Evolutionary conservation across 2,797 vertebrate genomes (phyloP), one percentile per base, ranked within the genome.

Genomic region (Octomys mimax): DNA sequence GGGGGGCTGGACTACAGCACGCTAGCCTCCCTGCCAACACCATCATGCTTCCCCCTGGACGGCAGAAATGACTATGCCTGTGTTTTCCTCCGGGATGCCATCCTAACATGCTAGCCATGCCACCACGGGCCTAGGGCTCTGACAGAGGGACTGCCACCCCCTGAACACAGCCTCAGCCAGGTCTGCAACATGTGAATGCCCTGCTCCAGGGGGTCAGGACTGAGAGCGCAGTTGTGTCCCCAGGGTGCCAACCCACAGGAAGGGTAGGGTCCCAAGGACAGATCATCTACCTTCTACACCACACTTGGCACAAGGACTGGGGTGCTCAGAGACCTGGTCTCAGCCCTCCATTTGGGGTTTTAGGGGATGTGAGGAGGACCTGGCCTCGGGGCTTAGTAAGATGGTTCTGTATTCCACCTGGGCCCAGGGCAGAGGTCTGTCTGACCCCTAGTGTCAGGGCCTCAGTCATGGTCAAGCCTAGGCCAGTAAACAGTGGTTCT

Each of bases 1-100:
- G 5, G 7, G n/a, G 5, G 52, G 22, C 22, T 31, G 3, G 28
- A 5, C 28, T 1, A 16, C 0, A 33, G 46, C 19, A 9, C 21
- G 42, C 68, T 42, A 36, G n/a, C 33, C 59, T 3, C 5, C 52
- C 11, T 57, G 68, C n/a, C 6, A 61, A 24, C 5, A 18, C 26
- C 11, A 6, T 31, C 57, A 0, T 18, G 14, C 31, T 77, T 26
- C 31, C 14, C 3, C 19, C 19, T 13, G 36, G 42, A 52, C 31
- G 46, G 26, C 22, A 26, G 26, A 26, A 75, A 3, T 77, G 73
- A 77, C 9, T 31, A 33, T 3, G 26, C 49, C 77, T 33, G 18
- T 8, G 18, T 54, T 54, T 33, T n/a, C 7, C 6, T 75, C 12
- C 73, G 31, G 73, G 42, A 77, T 6, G 19, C 39, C 22, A 73